A percentile compares a stretch with the other conserved stretches of the same genome.
phyloP scores from a whole-genome alignment of 1,140 invertebrate genomes.

The Idris sp. region DNA sequence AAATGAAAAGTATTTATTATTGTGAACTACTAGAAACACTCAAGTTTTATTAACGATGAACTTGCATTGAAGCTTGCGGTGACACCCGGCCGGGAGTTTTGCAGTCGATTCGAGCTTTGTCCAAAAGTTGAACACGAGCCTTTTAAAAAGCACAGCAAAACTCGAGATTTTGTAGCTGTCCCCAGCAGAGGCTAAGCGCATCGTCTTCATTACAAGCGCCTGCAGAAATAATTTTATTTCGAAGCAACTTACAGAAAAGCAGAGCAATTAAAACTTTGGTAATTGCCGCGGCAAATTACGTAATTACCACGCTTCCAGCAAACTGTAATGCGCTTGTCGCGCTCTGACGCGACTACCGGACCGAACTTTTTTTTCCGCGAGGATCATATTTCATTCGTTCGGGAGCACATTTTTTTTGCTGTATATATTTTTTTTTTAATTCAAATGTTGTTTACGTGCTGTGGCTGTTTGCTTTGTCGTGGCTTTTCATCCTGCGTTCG shows the following conservation, averaged over 20 bases:
- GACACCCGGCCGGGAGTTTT: slow-evolving; percentile 19
- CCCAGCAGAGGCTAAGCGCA: slow-evolving; percentile 10
- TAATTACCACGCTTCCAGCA: slow-evolving; percentile 67
- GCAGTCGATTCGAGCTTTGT: slow-evolving; percentile 5
- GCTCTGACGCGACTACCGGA: slow-evolving; percentile 40
- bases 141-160: slow-evolving; percentile 13
- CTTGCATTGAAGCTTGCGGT: slow-evolving; percentile 38
- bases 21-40: slow-evolving; percentile 23
- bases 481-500: no score
- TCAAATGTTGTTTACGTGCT: slow-evolving; percentile 1
- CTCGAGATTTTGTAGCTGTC: no score
- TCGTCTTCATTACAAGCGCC: slow-evolving; percentile 55
- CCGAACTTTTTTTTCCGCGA: slow-evolving; percentile 26
- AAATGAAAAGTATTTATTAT: slow-evolving; percentile 36
- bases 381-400: slow-evolving; percentile 38
- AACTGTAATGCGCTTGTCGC: slow-evolving; percentile 44
- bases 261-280: slow-evolving; percentile 76
- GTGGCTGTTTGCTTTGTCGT: background rate
- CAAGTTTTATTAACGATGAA: slow-evolving; percentile 26
- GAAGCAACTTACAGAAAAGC: slow-evolving; percentile 68
- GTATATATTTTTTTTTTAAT: background rate
- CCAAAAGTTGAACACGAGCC: slow-evolving; percentile 21
- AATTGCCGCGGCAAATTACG: slow-evolving; percentile 73
- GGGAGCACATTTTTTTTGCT: slow-evolving; percentile 35
- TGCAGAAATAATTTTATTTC: slow-evolving; percentile 72